Evolutionary conservation across 2,113 vertebrate genomes (phyloP).

Genomic region (Petrocephalus microphthalmus): DNA sequence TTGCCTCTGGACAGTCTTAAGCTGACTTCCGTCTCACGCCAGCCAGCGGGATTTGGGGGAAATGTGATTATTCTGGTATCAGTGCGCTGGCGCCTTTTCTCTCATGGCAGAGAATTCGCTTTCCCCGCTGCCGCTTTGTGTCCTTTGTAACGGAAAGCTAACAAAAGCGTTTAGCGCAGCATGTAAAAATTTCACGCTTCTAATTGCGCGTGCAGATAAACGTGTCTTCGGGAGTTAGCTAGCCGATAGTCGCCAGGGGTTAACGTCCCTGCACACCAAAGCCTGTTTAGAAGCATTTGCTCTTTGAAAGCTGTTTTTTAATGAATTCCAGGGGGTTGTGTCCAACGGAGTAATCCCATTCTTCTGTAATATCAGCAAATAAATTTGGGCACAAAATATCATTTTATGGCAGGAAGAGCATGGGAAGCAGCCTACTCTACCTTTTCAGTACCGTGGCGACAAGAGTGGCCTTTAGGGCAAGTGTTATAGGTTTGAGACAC

Average conservation of each 20-base stretch:
- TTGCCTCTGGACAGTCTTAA: conserved; percentile 42
- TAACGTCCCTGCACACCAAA: conserved; percentile 12
- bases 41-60: conserved; percentile 50
- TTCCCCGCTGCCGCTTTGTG: conserved; percentile 48
- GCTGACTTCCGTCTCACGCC: conserved; percentile 34
- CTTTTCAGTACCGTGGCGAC: neutral
- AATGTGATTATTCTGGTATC: conserved; percentile 63
- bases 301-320: conserved; percentile 54
- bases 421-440: neutral
- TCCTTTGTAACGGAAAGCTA: conserved; percentile 63
- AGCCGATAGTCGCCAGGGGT: conserved; percentile 29
- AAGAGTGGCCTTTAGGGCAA: neutral
- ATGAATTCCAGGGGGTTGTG: conserved; percentile 45
- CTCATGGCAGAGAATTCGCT: conserved; percentile 27
- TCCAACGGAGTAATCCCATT: conserved; percentile 53
- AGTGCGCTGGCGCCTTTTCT: conserved; percentile 45
- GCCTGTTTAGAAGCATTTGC: conserved; percentile 29
- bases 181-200: conserved; percentile 66
- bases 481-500: neutral
- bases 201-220: conserved; percentile 64
- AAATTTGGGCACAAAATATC: conserved; percentile 33
- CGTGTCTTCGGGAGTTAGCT: conserved; percentile 45
- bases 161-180: conserved; percentile 54
- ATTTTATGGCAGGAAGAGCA: neutral
- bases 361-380: conserved; percentile 51